phyloP scores from a whole-genome alignment of 2,113 vertebrate genomes.

The Rhinoptilus africanus region DNA sequence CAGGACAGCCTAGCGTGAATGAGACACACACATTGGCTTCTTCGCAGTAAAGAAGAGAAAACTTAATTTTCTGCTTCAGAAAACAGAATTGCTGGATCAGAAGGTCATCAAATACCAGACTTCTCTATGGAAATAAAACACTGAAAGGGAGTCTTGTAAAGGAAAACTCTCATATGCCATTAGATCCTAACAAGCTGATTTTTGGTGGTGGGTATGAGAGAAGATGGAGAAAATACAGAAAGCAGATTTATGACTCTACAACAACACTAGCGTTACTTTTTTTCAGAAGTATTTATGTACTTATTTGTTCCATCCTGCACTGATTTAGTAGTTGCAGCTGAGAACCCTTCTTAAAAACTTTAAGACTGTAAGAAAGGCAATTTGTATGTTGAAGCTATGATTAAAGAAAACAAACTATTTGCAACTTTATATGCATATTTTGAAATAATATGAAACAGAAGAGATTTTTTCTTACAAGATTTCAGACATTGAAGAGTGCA shows the following conservation, averaged over 20 bases:
- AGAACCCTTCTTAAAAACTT: not conserved
- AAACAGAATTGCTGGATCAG: constrained; percentile 32
- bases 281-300: not conserved
- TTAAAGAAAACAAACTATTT: not conserved
- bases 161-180: not conserved
- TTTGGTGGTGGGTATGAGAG: not conserved
- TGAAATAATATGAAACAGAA: not conserved
- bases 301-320: not conserved
- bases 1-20: not conserved
- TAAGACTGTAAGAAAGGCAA: not conserved
- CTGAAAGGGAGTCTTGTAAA: not conserved
- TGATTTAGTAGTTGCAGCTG: not conserved
- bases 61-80: constrained; percentile 62
- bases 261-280: not conserved
- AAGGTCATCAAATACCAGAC: constrained; percentile 17
- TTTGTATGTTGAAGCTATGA: not conserved
- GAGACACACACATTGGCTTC: not conserved
- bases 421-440: not conserved
- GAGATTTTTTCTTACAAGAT: not conserved
- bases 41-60: not conserved
- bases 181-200: not conserved
- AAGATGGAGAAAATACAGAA: not conserved
- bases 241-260: not conserved
- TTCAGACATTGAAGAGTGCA: not conserved
- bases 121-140: not conserved